Evolutionary conservation across 2,113 vertebrate genomes (phyloP).

Genomic region (Apodemus sylvaticus): DNA sequence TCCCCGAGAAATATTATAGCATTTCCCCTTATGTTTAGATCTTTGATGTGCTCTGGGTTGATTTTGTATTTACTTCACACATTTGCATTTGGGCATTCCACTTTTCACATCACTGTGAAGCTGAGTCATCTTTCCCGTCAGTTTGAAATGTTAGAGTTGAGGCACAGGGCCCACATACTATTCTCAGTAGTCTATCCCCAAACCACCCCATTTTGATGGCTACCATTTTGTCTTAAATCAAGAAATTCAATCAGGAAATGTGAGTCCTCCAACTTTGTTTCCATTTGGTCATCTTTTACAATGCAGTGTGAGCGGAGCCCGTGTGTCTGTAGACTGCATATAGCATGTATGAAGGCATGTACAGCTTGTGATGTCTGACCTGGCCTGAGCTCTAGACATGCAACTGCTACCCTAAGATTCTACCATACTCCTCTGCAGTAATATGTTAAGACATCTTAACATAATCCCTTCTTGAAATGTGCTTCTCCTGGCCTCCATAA

Average conservation of each 20-base stretch:
- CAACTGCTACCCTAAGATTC: neutral
- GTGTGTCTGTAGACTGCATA: neutral
- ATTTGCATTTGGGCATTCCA: neutral
- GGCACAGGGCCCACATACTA: neutral
- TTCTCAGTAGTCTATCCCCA: neutral
- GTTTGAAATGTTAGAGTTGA: neutral
- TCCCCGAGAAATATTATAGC: neutral
- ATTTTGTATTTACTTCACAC: neutral
- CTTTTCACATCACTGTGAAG: neutral
- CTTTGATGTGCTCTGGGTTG: neutral
- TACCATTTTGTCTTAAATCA: neutral
- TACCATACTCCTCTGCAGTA: neutral
- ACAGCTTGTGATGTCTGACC: neutral
- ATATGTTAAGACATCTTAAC: neutral
- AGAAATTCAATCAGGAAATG: neutral
- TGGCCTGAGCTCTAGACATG: neutral
- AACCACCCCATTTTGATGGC: too few relatives aligned
- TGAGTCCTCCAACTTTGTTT: neutral
- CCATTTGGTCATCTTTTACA: neutral
- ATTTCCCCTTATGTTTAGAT: neutral
- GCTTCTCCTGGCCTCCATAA: neutral
- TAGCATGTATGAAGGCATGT: neutral
- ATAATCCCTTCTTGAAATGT: slow-evolving; percentile 10
- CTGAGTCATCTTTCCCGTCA: neutral
- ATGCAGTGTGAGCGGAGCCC: neutral